A percentile compares a stretch with the other conserved stretches of the same genome.
phyloP scores from a whole-genome alignment of 2,797 vertebrate species.

The Pangasius macronema region DNA sequence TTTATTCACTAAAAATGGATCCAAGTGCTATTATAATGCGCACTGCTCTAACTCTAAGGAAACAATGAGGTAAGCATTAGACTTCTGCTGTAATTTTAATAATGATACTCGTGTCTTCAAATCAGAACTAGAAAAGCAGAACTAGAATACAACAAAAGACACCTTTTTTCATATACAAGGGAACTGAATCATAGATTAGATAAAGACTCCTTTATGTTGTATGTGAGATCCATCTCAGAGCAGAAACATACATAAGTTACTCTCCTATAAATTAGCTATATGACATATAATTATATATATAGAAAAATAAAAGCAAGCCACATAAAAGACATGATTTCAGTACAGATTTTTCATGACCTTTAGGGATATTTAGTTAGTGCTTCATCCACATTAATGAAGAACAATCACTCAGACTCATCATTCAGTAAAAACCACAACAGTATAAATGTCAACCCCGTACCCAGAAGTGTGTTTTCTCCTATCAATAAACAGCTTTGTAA shows the following conservation, averaged over 20 bases:
- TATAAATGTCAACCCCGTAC: not conserved
- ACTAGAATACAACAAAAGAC: not conserved
- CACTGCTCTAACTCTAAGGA: not conserved
- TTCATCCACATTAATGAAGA: not conserved
- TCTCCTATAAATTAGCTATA: not conserved
- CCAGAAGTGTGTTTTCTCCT: not conserved
- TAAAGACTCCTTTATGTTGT: not conserved
- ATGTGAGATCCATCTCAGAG: not conserved
- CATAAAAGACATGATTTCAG: not conserved
- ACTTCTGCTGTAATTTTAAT: not conserved
- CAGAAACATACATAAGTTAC: not conserved
- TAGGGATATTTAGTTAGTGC: not conserved
- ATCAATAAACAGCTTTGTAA: conserved; percentile 44
- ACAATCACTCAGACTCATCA: not conserved
- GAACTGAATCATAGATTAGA: not conserved
- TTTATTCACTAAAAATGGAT: not conserved
- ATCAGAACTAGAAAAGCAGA: not conserved
- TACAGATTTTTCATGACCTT: not conserved
- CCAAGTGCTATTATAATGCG: not conserved
- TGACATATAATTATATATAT: not conserved
- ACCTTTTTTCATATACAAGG: not conserved
- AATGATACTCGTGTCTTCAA: not conserved
- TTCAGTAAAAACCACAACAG: not conserved
- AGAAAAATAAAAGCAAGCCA: not conserved
- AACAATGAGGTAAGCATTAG: not conserved